These are phyloP conservation scores for Orchestes rusci DNA, from an alignment of 2,888 invertebrate genomes.

Conservation along the genomic window DNA sequence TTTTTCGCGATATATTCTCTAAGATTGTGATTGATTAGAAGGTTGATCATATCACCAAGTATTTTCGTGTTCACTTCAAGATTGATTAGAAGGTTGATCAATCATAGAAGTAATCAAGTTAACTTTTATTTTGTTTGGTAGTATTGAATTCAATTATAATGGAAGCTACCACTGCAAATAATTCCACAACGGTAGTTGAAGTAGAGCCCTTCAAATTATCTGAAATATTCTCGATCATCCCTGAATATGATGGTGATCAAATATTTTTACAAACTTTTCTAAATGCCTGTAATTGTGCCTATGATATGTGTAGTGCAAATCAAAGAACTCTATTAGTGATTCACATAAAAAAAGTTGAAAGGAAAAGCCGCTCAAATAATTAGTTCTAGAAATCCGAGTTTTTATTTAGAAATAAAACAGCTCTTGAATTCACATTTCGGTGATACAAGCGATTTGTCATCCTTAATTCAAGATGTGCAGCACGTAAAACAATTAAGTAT, in stretches of 20 bases:
- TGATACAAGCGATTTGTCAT: slow-evolving; percentile 2
- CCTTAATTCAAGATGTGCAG: slow-evolving; percentile 7
- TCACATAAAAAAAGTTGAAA: slow-evolving; percentile 19
- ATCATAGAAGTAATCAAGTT: too few species aligned
- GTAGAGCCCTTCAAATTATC: slow-evolving; percentile 3
- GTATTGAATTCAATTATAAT: too few species aligned
- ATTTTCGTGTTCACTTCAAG: too few species aligned
- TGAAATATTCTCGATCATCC: slow-evolving; percentile 18
- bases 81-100: too few species aligned
- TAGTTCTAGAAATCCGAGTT: slow-evolving; percentile 14
- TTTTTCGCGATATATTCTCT: too few species aligned
- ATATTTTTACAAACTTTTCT: slow-evolving; percentile 14
- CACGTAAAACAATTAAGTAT: slow-evolving; percentile 8
- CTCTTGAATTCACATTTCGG: slow-evolving; percentile 11
- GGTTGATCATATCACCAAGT: too few species aligned
- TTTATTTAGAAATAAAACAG: slow-evolving; percentile 14
- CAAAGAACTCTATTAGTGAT: slow-evolving; percentile 15
- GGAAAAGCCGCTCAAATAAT: slow-evolving; percentile 16
- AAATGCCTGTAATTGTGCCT: slow-evolving; percentile 14
- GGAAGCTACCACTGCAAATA: not conserved
- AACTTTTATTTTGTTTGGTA: too few species aligned
- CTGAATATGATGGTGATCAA: slow-evolving; percentile 17
- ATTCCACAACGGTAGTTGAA: not conserved
- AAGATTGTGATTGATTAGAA: too few species aligned
- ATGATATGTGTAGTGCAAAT: slow-evolving; percentile 10